A percentile compares a stretch with the other conserved stretches of the same genome.
These are phyloP conservation scores for Drosophila cognata DNA, from an alignment of 2,888 invertebrate species.

Conservation along the genomic window DNA sequence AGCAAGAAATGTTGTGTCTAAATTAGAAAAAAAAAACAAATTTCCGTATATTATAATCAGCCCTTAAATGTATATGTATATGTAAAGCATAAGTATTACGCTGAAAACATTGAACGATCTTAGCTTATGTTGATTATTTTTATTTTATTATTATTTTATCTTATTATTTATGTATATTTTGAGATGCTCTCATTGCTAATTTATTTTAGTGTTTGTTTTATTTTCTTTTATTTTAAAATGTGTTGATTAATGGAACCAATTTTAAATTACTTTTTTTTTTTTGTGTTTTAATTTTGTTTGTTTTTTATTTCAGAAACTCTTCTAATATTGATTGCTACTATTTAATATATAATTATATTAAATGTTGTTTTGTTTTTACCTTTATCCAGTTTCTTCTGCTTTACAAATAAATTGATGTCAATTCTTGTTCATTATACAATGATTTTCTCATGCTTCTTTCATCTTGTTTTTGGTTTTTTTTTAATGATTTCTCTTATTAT, in stretches of 20 bases:
- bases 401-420: conserved; percentile 60
- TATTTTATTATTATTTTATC: conserved; percentile 17
- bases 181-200: conserved; percentile 43
- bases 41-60: conserved; percentile 85
- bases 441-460: conserved; percentile 25
- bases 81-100: conserved; percentile 41
- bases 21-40: conserved; percentile 58
- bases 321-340: conserved; percentile 58
- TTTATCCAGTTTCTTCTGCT: conserved; percentile 58
- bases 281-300: background rate
- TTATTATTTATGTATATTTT: conserved; percentile 30
- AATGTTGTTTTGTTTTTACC: conserved; percentile 37
- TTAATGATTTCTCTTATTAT: conserved; percentile 60
- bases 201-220: conserved; percentile 47
- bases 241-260: conserved; percentile 66
- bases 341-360: conserved; percentile 40
- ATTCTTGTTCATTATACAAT: conserved; percentile 34
- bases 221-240: conserved; percentile 36
- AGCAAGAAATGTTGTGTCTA: conserved; percentile 19
- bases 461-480: conserved; percentile 22
- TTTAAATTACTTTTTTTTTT: conserved; percentile 54
- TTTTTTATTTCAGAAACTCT: conserved; percentile 45
- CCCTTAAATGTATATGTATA: conserved; percentile 83
- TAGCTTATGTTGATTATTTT: conserved; percentile 51
- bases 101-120: conserved; percentile 57